phyloP scores from a whole-genome alignment of 2,888 invertebrate genomes.

The Allophyes oxyacanthae region DNA sequence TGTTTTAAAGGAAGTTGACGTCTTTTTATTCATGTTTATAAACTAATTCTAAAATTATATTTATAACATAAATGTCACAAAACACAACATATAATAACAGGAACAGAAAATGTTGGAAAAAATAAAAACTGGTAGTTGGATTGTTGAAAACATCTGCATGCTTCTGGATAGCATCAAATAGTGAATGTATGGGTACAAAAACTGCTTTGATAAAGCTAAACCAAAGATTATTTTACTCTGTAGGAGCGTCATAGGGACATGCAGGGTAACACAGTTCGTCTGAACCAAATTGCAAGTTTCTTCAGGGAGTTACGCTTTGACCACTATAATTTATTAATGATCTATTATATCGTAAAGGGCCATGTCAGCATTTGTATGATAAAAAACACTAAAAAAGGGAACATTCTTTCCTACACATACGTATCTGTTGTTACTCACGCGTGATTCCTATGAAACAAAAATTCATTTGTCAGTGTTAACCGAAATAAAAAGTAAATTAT shows the following conservation, averaged over 20 bases:
- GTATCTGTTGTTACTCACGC: conserved; percentile 84
- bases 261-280: conserved; percentile 71
- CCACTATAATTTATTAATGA: conserved; percentile 60
- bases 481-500: conserved; percentile 60
- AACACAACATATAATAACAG: conserved; percentile 72
- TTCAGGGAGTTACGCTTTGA: conserved; percentile 51
- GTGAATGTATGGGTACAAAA: conserved; percentile 44
- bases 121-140: conserved; percentile 54
- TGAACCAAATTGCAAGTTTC: conserved; percentile 39
- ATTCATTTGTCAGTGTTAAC: conserved; percentile 76
- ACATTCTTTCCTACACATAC: conserved; percentile 80
- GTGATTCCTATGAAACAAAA: conserved; percentile 89
- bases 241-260: conserved; percentile 64
- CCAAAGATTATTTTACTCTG: conserved; percentile 46
- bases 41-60: conserved; percentile 63
- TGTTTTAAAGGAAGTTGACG: conserved; percentile 26
- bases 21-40: conserved; percentile 25
- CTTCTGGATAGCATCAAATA: conserved; percentile 58
- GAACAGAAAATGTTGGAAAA: conserved; percentile 58
- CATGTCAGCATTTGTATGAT: conserved; percentile 59
- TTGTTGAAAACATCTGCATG: conserved; percentile 62
- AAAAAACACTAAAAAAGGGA: conserved; percentile 77
- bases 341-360: conserved; percentile 56
- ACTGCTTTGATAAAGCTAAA: conserved; percentile 39
- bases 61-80: conserved; percentile 64